Base-by-base conservation (phyloP, 2,888 invertebrate species). In the Acronicta psi region DNA sequence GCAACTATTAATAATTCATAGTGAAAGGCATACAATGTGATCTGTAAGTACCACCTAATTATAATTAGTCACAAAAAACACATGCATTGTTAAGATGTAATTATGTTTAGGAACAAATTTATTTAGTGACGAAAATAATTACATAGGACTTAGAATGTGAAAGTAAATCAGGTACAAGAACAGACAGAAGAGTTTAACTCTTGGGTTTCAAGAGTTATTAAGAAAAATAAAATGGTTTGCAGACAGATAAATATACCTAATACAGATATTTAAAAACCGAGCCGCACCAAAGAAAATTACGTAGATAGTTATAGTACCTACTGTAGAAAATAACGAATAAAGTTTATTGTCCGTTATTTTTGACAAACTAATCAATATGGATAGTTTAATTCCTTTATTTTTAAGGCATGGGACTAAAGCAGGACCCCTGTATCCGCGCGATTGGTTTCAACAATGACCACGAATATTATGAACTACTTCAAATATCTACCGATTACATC, bases 81-180 rank as follows among this genome's bases (percentile, higher is more conserved):
- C 11, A 40, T 17, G 29, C 44, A 40, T 13, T 16, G 23, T 29
- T 42, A 47, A 44, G 36, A 44, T 8, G 23, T 23, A 23, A 7
- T 5, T 29, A 29, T 50, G 4, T 18, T 63, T 63, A 72, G 56
- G 55, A 76, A 68, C 66, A 45, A 25, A 64, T 51, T 44, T 49
- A 38, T 41, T 59, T 47, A 59, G 38, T 51, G 38, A 52, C 18
- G 43, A 47, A 55, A 43, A 46, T 51, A 10, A 29, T 13, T 31
- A 36, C 46, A 25, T 18, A 55, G n/a, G n/a, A n/a, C n/a, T 31
- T 16, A 43, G 20, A 58, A 40, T 37, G 37, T 40, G 43, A 61
- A 41, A 50, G 45, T 54, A 63, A 59, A 66, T 76, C 76, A 76
- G 76, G 76, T 76, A 76, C 74, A 70, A 65, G 31, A 69, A 57